Evolutionary conservation across 2,113 vertebrate species (phyloP), one percentile per base, ranked within the genome.

Genomic region (Neodontobutis hainanensis): DNA sequence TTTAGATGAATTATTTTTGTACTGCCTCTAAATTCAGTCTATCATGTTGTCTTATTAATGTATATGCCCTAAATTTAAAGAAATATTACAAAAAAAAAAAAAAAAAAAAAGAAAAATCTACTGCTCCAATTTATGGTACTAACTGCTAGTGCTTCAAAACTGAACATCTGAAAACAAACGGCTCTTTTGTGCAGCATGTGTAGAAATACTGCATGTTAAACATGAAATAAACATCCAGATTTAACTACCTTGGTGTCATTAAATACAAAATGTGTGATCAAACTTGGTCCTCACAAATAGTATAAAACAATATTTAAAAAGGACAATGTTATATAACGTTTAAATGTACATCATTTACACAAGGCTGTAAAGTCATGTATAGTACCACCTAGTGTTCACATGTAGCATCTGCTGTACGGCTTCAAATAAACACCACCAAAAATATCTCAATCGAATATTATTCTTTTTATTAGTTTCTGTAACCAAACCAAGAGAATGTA

Each of bases 381-480:
- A 55, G 44, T 48, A 75, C 40, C 81, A 73, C 51, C 82, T 73
- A 44, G 83, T 85, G 84, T 72, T 62, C 38, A 55, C 5, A 10
- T 4, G 16, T 36, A 11, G 35, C 11, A 49, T n/a, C 15, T 6
- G 27, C 3, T 35, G 11, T 40, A 27, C 43, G 38, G 10, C 40
- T 40, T 42, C 38, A 68, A 68, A 4, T 65, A 79, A 43, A 7
- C 45, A 49, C 32, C 4, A 66, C 38, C 47, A 63, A 53, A 59
- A 63, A 60, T 58, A 60, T 63, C 58, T 89, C 74, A 88, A 91
- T 90, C 92, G 92, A 91, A 93, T 93, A 92, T 93, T 97, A 97
- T 95, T 55, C 19, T 46, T 98, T 87, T 99, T 98, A 98, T 98
- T 98, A 98, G 96, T 98, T 97, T 98, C 94, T 96, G 96, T 98